Percentiles rank a stretch among this genome's conserved stretches.
These are phyloP conservation scores for Gnatocerus cornutus DNA, from an alignment of 2,888 invertebrate species.

Conservation along the genomic window DNA sequence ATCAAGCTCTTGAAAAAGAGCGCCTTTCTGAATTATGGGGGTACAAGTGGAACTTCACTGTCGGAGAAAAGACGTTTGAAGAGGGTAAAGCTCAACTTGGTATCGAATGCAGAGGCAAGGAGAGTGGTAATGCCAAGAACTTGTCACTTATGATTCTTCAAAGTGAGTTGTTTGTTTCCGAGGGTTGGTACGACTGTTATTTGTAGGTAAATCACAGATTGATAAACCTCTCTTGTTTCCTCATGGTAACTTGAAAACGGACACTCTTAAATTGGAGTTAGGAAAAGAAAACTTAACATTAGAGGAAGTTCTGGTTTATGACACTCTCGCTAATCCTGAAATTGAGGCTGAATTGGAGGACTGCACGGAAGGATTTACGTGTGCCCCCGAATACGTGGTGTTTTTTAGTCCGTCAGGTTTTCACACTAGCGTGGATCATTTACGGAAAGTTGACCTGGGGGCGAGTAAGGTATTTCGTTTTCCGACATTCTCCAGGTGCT, in stretches of 20 bases:
- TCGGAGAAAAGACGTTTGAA: conserved; percentile 74
- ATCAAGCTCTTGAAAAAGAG: conserved; percentile 66
- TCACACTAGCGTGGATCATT: conserved; percentile 70
- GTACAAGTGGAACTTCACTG: conserved; percentile 63
- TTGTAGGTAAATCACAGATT: conserved; percentile 64
- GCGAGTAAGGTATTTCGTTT: neutral
- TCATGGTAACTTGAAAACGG: conserved; percentile 74
- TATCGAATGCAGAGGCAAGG: conserved; percentile 72
- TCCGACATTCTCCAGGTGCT: neutral
- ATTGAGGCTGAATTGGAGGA: conserved; percentile 70
- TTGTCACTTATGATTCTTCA: conserved; percentile 72
- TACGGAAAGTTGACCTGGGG: conserved; percentile 63
- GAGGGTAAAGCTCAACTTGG: conserved; percentile 70
- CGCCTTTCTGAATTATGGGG: conserved; percentile 55
- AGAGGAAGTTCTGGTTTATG: conserved; percentile 73
- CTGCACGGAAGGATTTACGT: conserved; percentile 64
- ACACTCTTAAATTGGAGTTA: conserved; percentile 71
- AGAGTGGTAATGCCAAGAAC: conserved; percentile 74
- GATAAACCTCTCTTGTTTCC: conserved; percentile 73
- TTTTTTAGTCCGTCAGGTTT: conserved; percentile 78
- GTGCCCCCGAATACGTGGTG: conserved; percentile 72
- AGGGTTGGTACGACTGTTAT: conserved; percentile 21
- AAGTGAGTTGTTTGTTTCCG: conserved; percentile 60
- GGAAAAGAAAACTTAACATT: conserved; percentile 68
- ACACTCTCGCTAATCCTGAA: conserved; percentile 72